Evolutionary conservation across 2,888 invertebrate species (phyloP), one percentile per base, ranked within the genome.

Genomic region (Lutraria lutraria): DNA sequence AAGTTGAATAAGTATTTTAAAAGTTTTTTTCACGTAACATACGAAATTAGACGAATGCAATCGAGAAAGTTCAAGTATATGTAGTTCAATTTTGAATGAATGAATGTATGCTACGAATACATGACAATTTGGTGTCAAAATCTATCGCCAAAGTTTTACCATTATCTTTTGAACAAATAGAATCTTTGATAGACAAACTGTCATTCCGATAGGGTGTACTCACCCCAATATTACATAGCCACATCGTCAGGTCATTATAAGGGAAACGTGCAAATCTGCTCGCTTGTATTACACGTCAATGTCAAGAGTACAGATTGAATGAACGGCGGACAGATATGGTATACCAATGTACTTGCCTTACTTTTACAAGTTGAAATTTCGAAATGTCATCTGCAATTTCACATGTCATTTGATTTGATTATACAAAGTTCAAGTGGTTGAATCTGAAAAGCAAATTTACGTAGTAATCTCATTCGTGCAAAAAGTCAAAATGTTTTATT

Each of bases 111-210:
- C 43, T 43, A 8, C 8, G 43, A 43, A 43, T 43, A 43, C 8
- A 43, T 43, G 43, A 43, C 8, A 43, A 43, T 43, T 43, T 43
- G 12, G 56, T 56, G 56, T 56, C 6, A 56, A 56, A 15, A 56
- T 56, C 19, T 56, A 1, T 15, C 6, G 56, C 19, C 15, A 56
- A 16, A 56, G 15, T 56, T 2, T 56, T 56, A 56, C 56, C 1
- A 15, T 56, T 56, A 56, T 56, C 56, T 56, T 16, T 76, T 76
- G 76, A 76, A 76, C 76, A 76, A 76, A 76, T 34, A 76, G 12
- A 76, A 76, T 76, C 76, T 76, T 34, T 25, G 76, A 76, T 76
- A 31, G 34, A 76, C 34, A 34, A 76, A 76, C 76, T 43, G 43
- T 43, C 43, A 43, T 43, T 43, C 43, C 31, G 25, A 76, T 76